Base-by-base conservation (phyloP, 2,113 vertebrate species). In the Upupa epops region DNA sequence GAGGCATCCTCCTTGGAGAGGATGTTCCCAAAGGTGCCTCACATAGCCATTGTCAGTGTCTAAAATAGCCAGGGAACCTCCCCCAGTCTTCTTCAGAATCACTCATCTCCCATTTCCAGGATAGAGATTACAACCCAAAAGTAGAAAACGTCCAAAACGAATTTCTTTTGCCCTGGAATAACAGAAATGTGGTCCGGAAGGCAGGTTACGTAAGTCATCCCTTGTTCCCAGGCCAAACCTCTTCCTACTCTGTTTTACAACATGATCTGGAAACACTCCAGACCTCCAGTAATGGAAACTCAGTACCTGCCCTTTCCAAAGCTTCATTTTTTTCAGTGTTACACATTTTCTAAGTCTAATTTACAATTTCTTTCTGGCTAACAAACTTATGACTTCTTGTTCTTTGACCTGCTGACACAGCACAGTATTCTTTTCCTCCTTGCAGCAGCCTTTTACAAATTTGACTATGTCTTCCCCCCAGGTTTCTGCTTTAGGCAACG, bases 401-500 rank as follows among this genome's bases (percentile, higher is more conserved):
- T 59, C 49, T 71, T 71, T 81, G 1, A 1, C 3, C 55, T 65
- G 45, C 5, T 59, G 60, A 60, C 59, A 56, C 10, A 61, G 22
- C 61, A 56, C 20, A 26, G 15, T 18, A 64, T 69, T 51, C 8
- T 63, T 71, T 68, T 56, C 54, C 32, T 84, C 15, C 54, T 84
- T 82, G 46, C 26, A 72, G 21, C 19, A 85, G 40, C 6, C 5
- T 75, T 81, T 36, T 61, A 20, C 5, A 22, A 51, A 45, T 66
- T 60, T 55, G 5, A 94, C 19, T 45, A 2, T 8, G 7, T 45
- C 58, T 84, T 74, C n/a, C 24, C 26, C 11, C 11, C 25, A 66
- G 17, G 29, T 86, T 92, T 89, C 78, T 83, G 69, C 91, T 86
- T 75, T 36, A 84, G 66, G 58, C 59, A 89, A 36, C 75, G 85